Percentiles rank a stretch among this genome's conserved stretches.
Evolutionary conservation across 1,140 invertebrate genomes (phyloP).

Genomic region (Drosophila gunungcola): DNA sequence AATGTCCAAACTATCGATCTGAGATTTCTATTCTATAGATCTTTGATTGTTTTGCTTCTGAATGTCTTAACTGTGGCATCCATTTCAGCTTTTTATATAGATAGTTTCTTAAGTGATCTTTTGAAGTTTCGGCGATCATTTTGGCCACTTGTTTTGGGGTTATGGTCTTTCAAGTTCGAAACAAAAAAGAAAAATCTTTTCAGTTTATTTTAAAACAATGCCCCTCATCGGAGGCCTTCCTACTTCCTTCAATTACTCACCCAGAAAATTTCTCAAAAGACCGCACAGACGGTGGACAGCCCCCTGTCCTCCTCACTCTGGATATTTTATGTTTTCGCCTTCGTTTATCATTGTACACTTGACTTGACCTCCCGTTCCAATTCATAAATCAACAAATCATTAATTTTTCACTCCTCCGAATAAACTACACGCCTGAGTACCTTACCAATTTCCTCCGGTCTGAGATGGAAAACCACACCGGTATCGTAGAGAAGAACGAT

Average conservation of each 20-base stretch:
- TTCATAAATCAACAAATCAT: constrained; percentile 84
- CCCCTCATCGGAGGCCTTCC: neutral
- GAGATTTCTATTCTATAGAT: constrained; percentile 27
- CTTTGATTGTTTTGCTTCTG: constrained; percentile 54
- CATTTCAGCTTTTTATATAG: constrained; percentile 14
- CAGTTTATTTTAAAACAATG: no score
- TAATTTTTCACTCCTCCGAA: constrained; percentile 76
- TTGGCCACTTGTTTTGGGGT: neutral
- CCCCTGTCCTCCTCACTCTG: neutral
- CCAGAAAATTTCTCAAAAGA: constrained; percentile 46
- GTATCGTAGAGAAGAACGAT: constrained; percentile 16
- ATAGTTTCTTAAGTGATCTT: constrained; percentile 10
- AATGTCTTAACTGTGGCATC: constrained; percentile 35
- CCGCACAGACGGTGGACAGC: constrained; percentile 54
- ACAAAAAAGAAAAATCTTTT: neutral
- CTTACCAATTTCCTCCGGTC: constrained; percentile 20
- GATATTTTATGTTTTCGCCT: constrained; percentile 28
- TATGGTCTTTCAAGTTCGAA: neutral
- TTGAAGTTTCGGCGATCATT: neutral
- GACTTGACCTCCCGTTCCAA: constrained; percentile 76
- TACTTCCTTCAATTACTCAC: constrained; percentile 31
- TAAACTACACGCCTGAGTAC: constrained; percentile 34
- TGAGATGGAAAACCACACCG: constrained; percentile 22
- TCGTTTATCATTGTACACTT: constrained; percentile 75
- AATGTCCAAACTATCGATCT: constrained; percentile 39